phyloP scores from a whole-genome alignment of 1,140 invertebrate species.

The Diorhabda sublineata region DNA sequence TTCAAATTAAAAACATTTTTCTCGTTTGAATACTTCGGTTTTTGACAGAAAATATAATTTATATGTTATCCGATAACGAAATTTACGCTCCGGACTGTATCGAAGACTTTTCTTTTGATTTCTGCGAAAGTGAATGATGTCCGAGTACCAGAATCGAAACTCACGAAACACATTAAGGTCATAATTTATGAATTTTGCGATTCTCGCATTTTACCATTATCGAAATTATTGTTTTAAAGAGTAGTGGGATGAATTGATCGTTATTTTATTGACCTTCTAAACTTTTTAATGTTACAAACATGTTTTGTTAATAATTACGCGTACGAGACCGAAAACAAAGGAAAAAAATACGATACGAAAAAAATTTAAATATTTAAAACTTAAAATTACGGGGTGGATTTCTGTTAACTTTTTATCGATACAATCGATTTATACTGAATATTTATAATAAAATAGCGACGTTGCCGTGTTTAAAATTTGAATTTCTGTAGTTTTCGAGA shows the following conservation, averaged over 20 bases:
- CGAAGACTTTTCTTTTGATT: not conserved
- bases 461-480: too few relatives aligned
- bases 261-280: slow-evolving; percentile 9
- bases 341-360: too few relatives aligned
- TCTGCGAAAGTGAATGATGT: not conserved
- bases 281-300: slow-evolving; percentile 12
- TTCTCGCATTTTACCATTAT: slow-evolving; percentile 13
- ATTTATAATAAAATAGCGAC: too few relatives aligned
- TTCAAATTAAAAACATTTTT: not conserved
- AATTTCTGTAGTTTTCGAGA: too few relatives aligned
- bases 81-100: slow-evolving; percentile 9
- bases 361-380: too few relatives aligned
- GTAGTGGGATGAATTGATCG: not conserved
- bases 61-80: too few relatives aligned
- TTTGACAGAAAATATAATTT: too few relatives aligned
- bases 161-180: slow-evolving; percentile 16
- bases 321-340: too few relatives aligned
- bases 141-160: not conserved
- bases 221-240: slow-evolving; percentile 11
- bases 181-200: slow-evolving; percentile 13
- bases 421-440: too few relatives aligned
- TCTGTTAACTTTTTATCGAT: too few relatives aligned
- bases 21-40: not conserved
- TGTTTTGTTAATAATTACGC: not conserved
- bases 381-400: too few relatives aligned